These are phyloP conservation scores for Flabesymbios commensalis DNA, from an alignment of 2,888 invertebrate genomes.

Conservation along the genomic window DNA sequence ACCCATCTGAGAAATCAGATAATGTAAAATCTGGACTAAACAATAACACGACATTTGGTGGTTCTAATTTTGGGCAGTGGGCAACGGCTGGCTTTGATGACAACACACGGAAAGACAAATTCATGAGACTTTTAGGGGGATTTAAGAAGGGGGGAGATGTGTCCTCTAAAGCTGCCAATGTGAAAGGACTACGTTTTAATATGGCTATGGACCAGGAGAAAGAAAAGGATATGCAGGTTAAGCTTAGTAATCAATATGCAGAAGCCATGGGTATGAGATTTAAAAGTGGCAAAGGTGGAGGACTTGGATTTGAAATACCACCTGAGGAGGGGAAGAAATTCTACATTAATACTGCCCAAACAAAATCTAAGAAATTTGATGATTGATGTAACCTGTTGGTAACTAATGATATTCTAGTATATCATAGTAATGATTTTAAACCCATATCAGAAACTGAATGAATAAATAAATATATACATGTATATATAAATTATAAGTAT, in stretches of 20 bases:
- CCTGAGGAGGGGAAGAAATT: constrained; percentile 46
- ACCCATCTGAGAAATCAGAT: too few species aligned
- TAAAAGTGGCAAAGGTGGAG: constrained; percentile 36
- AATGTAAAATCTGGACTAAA: too few species aligned
- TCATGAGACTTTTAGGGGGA: constrained; percentile 44
- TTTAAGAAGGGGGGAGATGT: constrained; percentile 33
- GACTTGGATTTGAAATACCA: constrained; percentile 44
- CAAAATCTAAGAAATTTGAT: constrained; percentile 46
- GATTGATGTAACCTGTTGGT: too few species aligned
- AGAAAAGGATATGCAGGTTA: constrained; percentile 33
- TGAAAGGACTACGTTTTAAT: not conserved
- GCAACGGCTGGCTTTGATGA: constrained; percentile 37
- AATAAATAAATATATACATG: too few species aligned
- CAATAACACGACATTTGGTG: too few species aligned
- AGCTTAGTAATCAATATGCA: constrained; percentile 43
- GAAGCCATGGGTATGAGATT: constrained; percentile 40
- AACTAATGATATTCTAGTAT: too few species aligned
- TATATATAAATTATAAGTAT: too few species aligned
- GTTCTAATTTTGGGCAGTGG: constrained; percentile 42
- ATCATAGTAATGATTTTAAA: too few species aligned
- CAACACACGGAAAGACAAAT: constrained; percentile 43
- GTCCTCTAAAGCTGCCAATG: not conserved
- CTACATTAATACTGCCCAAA: constrained; percentile 40
- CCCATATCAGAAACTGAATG: too few species aligned
- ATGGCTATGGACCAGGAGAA: constrained; percentile 38